Base-by-base conservation (phyloP, 2,797 vertebrate genomes). In the Pelodytes ibericus region DNA sequence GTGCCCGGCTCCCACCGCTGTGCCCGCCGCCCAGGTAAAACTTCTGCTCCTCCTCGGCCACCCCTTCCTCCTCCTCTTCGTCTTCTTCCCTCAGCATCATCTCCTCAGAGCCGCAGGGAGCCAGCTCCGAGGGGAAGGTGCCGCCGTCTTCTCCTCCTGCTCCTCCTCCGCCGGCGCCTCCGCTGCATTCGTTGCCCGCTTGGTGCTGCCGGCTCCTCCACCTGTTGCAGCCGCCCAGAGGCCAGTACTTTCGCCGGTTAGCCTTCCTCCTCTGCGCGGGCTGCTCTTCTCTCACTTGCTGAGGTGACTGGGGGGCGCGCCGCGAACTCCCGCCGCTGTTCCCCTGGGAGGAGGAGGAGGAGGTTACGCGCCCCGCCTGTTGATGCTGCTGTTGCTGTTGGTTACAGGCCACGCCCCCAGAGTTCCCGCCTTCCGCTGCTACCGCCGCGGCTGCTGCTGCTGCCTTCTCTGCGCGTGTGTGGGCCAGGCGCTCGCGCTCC, bases 41-140 rank as follows among this genome's bases (percentile, higher is more conserved):
- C n/a, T 22, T 10, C 39, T 2, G 11, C 13, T 26, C 60, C 25
- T 2, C 72, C 31, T 20, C 33, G 56, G 29, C 64, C 44, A 9
- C 49, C 44, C 94, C 95, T 80, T 95, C 94, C n/a, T 89, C 90
- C 1, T 90, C 89, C 2, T 91, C 91, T 0, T 91, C 89, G 2
- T 91, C 90, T 80, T 92, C 87, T 47, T 98, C 96, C 81, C 95
- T 91, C 80, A 97, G 94, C 89, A 99, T 99, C 76, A 94, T 94
- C 89, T 98, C 96, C 89, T 97, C 96, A 1, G 97, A 98, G 73
- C 96, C 96, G 20, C 91, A 96, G 88, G 96, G 94, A 88, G 95
- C 94, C 90, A 98, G 90, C 90, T 98, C 96, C 1, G 96, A 94
- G 80, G 96, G 94, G 84, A 95, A 96, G 89, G 95, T 88, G 79